Base-by-base conservation (phyloP, 1,140 invertebrate species). In the Drosophila cardini region DNA sequence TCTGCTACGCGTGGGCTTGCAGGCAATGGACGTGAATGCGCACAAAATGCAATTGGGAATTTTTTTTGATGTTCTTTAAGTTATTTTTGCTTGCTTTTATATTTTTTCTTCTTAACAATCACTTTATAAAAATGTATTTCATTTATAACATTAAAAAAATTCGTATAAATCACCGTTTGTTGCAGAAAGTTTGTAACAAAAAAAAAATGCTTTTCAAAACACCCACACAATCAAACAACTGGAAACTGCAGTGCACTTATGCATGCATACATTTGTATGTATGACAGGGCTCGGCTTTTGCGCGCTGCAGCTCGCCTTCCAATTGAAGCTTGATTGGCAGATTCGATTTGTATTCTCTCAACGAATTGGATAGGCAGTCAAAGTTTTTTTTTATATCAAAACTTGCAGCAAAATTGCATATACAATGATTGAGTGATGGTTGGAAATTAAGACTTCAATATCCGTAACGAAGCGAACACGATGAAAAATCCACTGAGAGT, bases 401-500 rank as follows among this genome's bases (percentile, higher is more conserved):
- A 36, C 30, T 50, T 61, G 36, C 40, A 65, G 61, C 26, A 40
- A 64, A 55, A 56, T 73, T 30, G 63, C 32, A 61, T 55, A 40
- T 56, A 57, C 57, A 45, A 58, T 43, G 40, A 32, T 38, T 36
- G 52, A 55, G 32, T 62, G 43, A 30, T 68, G 45, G 15, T 73
- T 61, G 56, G 32, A 46, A 53, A 48, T 48, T 34, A 30, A 46
- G 15, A 32, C 21, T 53, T 32, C 9, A n/a, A 50, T 58, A 72
- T 69, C 72, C 77, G 81, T 76, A 42, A 38, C 61, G 58, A 69
- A 76, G 43, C 60, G 77, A 57, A 79, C 72, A 62, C 72, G 58
- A 70, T 71, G 57, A 48, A 74, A 70, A 72, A 61, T 76, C 57
- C 73, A 83, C 72, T 84, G 64, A 56, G 80, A 80, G 56, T 83